phyloP scores from a whole-genome alignment of 2,888 invertebrate genomes.

The Molanna angustata region DNA sequence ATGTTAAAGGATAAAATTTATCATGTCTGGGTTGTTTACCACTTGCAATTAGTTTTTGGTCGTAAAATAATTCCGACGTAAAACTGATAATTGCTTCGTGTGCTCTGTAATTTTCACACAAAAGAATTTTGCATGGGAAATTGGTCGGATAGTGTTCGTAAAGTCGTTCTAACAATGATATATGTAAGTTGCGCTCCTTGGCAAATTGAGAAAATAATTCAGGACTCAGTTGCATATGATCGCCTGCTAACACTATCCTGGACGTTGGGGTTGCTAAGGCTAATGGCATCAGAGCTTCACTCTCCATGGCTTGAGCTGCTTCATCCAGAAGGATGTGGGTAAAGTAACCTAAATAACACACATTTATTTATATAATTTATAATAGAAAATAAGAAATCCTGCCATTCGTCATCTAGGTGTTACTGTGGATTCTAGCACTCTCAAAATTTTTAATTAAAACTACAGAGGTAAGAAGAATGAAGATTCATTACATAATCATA shows the following conservation, averaged over 20 bases:
- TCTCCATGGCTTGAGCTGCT: conserved; percentile 84
- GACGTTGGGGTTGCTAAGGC: conserved; percentile 70
- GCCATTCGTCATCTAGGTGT: too few species aligned
- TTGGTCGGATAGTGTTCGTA: conserved; percentile 72
- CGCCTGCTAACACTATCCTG: conserved; percentile 77
- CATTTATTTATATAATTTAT: neutral
- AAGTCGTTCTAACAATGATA: conserved; percentile 73
- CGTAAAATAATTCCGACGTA: conserved; percentile 80
- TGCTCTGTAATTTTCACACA: conserved; percentile 80
- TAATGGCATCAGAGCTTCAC: conserved; percentile 78
- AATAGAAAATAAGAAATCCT: neutral
- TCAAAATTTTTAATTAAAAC: too few species aligned
- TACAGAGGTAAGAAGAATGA: too few species aligned
- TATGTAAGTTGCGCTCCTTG: conserved; percentile 65
- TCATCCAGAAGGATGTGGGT: conserved; percentile 84
- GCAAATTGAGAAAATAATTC: conserved; percentile 76
- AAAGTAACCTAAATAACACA: conserved; percentile 52
- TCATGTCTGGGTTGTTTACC: conserved; percentile 70
- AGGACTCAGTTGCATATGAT: conserved; percentile 82
- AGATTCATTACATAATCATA: too few species aligned
- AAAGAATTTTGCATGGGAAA: conserved; percentile 74
- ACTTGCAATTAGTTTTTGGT: conserved; percentile 70
- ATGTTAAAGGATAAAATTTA: conserved; percentile 70
- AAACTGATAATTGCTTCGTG: conserved; percentile 79
- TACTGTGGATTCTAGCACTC: too few species aligned